Evolutionary conservation across 2,113 vertebrate genomes (phyloP).

Genomic region (Lampris incognitus): DNA sequence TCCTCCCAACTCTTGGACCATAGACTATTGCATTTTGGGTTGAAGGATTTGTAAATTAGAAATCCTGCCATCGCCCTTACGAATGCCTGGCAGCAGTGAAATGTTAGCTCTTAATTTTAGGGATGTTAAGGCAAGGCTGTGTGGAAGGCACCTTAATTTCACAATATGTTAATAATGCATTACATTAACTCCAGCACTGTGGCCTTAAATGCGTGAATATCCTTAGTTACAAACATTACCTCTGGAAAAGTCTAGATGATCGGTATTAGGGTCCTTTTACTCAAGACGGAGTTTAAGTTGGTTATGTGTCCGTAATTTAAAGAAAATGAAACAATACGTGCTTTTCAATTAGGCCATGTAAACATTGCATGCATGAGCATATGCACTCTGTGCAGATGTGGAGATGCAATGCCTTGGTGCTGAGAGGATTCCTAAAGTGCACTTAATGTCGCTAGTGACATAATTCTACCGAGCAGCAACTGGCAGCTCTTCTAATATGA

Average conservation of each 20-base stretch:
- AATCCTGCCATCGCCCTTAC: no score
- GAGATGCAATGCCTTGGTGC: slow-evolving; percentile 65
- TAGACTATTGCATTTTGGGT: no score
- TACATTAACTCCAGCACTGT: no score
- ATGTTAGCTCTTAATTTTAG: neutral
- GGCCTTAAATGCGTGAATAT: no score
- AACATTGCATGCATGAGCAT: neutral
- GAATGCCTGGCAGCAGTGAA: neutral
- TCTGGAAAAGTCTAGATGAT: no score
- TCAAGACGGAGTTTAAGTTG: no score
- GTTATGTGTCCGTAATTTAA: no score
- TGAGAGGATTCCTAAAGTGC: slow-evolving; percentile 73
- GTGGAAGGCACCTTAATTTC: neutral
- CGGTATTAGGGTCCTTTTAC: no score
- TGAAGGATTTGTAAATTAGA: no score
- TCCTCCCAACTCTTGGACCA: neutral
- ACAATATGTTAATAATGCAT: no score
- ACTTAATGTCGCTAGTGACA: slow-evolving; percentile 42
- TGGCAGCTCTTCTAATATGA: slow-evolving; percentile 76
- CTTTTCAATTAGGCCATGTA: neutral
- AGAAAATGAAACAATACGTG: no score
- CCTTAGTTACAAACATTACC: no score
- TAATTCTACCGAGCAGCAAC: slow-evolving; percentile 46
- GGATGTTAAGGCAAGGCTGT: neutral
- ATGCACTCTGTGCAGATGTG: slow-evolving; percentile 21